Evolutionary conservation across 2,113 vertebrate genomes (phyloP), one percentile per base, ranked within the genome.

Genomic region (Anoura caudifer): DNA sequence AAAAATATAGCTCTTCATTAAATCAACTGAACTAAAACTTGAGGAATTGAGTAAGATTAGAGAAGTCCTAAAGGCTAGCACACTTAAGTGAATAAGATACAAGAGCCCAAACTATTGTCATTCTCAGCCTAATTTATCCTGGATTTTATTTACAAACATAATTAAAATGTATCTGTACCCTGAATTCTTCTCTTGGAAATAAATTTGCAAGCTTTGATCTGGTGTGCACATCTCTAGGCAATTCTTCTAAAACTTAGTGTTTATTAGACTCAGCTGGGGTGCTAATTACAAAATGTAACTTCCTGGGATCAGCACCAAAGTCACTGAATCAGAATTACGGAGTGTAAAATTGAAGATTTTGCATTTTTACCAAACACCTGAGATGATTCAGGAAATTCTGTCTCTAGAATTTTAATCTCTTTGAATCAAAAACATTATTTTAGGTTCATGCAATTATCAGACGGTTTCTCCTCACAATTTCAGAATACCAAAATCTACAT

Each of bases 391-490:
- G 6, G 16, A 96, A 87, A 91, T 47, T 82, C 36, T 65, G 0
- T 63, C 45, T 90, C 69, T 90, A 92, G 41, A 90, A 87, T n/a
- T 87, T 94, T 84, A 87, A 87, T 70, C 38, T 83, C 50, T 65
- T 63, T 65, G 43, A 28, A 28, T 11, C 50, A 76, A 52, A 83
- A 52, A 54, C 38, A 65, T n/a, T 41, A 84, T 47, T 89, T 84
- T 4, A 59, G 31, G 16, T 76, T 22, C 20, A 54, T 63, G 2
- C 19, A 73, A 17, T 28, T 90, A 79, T 54, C 54, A 50, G 41
- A 61, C 24, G 20, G 59, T 59, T 85, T 90, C 52, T 77, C 82
- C 69, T 19, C 36, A 36, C n/a, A 67, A 20, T 61, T 83, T 6
- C 41, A 80, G 36, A 89, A n/a, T 59, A 19, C 26, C 36, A 73